phyloP scores from a whole-genome alignment of 2,797 vertebrate species.

The Anisognathus igniventris region DNA sequence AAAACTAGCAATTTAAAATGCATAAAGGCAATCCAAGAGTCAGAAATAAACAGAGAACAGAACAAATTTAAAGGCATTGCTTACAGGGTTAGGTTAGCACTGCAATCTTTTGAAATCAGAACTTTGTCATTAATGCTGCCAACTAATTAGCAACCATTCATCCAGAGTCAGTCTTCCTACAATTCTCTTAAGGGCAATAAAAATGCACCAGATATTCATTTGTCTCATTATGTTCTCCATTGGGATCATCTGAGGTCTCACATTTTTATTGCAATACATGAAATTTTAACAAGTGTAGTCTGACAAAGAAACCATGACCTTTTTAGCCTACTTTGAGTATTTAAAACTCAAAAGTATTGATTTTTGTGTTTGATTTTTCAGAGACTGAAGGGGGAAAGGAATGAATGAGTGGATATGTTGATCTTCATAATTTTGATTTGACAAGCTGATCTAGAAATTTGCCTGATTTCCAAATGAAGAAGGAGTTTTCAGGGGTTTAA shows the following conservation, averaged over 20 bases:
- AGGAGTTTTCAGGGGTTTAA: neutral
- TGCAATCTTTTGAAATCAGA: neutral
- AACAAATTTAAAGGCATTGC: neutral
- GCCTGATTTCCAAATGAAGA: neutral
- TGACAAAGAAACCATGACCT: conserved; percentile 28
- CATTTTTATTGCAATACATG: conserved; percentile 37
- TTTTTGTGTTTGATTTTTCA: neutral
- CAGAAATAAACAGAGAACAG: neutral
- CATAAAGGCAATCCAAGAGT: neutral
- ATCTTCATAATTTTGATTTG: neutral
- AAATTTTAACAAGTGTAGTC: conserved; percentile 36
- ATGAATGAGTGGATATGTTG: neutral
- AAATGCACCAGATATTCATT: neutral
- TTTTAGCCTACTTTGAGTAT: neutral
- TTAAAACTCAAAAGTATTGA: neutral
- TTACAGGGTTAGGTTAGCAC: neutral
- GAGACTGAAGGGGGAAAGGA: neutral
- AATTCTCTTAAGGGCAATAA: neutral
- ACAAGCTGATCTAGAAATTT: neutral
- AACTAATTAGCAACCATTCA: neutral
- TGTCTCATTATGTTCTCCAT: conserved; percentile 1
- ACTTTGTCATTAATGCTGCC: neutral
- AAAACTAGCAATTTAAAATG: neutral
- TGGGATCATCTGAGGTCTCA: conserved; percentile 3
- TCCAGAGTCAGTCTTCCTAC: neutral